A percentile compares a stretch with the other conserved stretches of the same genome.
Conservation (phyloP, 2,113 vertebrate genomes). For the Asarcornis scutulata region DNA sequence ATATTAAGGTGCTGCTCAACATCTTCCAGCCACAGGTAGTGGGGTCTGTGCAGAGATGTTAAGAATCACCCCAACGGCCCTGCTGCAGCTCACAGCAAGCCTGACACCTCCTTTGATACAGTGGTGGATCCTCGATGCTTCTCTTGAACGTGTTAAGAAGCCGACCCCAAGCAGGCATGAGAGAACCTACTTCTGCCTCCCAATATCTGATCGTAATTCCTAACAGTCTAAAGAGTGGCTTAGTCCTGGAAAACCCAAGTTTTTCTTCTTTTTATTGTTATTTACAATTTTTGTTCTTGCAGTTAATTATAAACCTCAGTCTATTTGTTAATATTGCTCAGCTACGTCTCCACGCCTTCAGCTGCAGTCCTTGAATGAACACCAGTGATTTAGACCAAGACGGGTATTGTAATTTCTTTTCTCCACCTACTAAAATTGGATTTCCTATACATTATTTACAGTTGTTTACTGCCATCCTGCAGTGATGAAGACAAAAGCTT, state of each 20-base stretch:
- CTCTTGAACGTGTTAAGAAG: neutral
- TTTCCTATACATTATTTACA: neutral
- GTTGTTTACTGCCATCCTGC: neutral
- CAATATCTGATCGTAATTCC: neutral
- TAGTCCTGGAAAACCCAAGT: neutral
- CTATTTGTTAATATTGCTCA: neutral
- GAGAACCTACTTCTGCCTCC: neutral
- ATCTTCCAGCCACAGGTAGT: neutral
- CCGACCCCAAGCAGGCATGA: neutral
- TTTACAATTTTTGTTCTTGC: neutral
- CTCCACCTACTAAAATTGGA: neutral
- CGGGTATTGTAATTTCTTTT: neutral
- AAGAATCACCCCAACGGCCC: neutral
- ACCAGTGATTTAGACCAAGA: neutral
- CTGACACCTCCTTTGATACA: neutral
- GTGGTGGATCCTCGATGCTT: neutral
- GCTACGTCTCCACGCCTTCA: neutral
- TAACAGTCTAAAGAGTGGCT: rapidly evolving
- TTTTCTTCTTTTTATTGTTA: too few species aligned
- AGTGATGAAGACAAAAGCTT: neutral
- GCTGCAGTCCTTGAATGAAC: neutral
- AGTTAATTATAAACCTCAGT: neutral
- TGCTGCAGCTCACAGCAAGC: neutral
- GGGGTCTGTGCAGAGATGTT: neutral
- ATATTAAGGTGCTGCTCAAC: neutral